These are phyloP conservation scores for Lasioglossum zephyrum DNA, from an alignment of 2,888 invertebrate genomes.

Conservation along the genomic window DNA sequence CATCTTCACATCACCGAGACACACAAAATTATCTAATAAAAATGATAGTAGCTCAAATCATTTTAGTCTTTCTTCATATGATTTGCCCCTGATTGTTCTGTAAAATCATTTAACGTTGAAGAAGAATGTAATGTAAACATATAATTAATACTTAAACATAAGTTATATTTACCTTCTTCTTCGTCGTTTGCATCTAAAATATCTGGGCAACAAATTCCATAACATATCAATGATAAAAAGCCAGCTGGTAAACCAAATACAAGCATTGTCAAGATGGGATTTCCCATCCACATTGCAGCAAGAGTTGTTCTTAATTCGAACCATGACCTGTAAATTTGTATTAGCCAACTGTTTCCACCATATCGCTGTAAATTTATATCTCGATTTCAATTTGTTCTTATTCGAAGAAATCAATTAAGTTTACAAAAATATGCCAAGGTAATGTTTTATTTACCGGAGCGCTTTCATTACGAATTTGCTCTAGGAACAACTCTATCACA, in stretches of 20 bases:
- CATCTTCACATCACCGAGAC: slow-evolving; percentile 39
- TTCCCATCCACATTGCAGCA: slow-evolving; percentile 95
- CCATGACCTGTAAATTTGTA: slow-evolving; percentile 91
- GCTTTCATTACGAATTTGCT: slow-evolving; percentile 91
- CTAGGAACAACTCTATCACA: slow-evolving; percentile 90
- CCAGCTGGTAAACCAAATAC: slow-evolving; percentile 97
- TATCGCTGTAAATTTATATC: slow-evolving; percentile 87
- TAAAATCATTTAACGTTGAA: slow-evolving; percentile 42
- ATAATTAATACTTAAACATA: not conserved
- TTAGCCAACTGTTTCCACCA: slow-evolving; percentile 93
- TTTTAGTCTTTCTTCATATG: slow-evolving; percentile 82
- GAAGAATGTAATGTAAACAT: slow-evolving; percentile 6
- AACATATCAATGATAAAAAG: slow-evolving; percentile 96
- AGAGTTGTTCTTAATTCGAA: slow-evolving; percentile 94
- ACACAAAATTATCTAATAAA: slow-evolving; percentile 40
- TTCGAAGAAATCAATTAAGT: slow-evolving; percentile 6
- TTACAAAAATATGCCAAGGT: not conserved
- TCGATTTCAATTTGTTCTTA: slow-evolving; percentile 21
- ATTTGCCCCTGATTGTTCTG: slow-evolving; percentile 74
- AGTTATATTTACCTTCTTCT: slow-evolving; percentile 85
- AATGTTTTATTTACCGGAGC: slow-evolving; percentile 87
- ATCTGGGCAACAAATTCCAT: slow-evolving; percentile 98
- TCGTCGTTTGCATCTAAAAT: slow-evolving; percentile 96
- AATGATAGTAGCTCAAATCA: slow-evolving; percentile 20
- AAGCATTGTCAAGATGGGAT: slow-evolving; percentile 96